Base-by-base conservation (phyloP, 2,113 vertebrate genomes). In the Neodon shergylaensis region DNA sequence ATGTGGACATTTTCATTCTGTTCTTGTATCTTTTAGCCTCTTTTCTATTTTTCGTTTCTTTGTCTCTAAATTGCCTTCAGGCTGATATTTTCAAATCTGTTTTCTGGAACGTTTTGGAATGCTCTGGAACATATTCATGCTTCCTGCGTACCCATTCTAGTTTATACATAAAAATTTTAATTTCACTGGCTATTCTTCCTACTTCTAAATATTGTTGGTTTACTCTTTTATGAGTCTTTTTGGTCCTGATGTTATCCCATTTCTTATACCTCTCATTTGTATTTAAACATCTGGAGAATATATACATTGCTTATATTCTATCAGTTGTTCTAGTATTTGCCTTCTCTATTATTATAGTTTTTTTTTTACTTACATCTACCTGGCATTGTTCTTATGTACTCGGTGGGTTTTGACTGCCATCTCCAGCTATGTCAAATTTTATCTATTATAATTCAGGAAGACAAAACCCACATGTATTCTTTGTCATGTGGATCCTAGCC, bases 71-170 rank as follows among this genome's bases (percentile, higher is more conserved):
- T 13, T 78, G 24, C 10, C 83, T 78, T 78, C 36, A 28, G 28
- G 17, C 9, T 77, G 52, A 92, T 84, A 87, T 83, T 42, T 95
- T 97, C 81, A 72, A 39, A 94, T 85, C 54, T 91, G 31, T 87
- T 92, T 94, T 79, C 70, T 79, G 44, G n/a, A 85, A 81, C 28
- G 58, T 74, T 76, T 28, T 70, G 36, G 49, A 74, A 49, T 68
- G 31, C 93, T 83, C 52, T 78, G 21, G 42, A 81, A 79, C 21
- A 76, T 68, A 90, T 65, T 90, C n/a, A 79, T n/a, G 83, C 19
- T 95, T 85, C 58, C 65, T 91, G 81, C 88, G 16, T 52, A 12
- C 66, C 5, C 4, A 81, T 31, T 54, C 2, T 95, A 24, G 22
- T 52, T 21, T 96, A 17, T 21, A 54, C 0, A 78, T 42, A 79